Evolutionary conservation across 1,140 invertebrate genomes (phyloP), one percentile per base, ranked within the genome.

Genomic region (Magallana gigas): DNA sequence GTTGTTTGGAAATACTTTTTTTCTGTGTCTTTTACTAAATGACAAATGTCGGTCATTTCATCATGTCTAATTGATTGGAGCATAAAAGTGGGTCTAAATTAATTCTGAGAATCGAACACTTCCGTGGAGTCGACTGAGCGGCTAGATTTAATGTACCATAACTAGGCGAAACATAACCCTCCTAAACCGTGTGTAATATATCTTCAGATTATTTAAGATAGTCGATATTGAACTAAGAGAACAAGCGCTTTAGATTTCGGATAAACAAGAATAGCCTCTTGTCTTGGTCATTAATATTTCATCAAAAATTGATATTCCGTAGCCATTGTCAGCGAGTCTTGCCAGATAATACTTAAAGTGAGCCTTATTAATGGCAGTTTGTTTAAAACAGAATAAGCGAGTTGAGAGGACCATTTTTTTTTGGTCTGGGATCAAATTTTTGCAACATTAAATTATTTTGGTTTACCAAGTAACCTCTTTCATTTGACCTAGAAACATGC

Each of bases 261-360:
- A 48, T 76, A 76, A 76, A 76, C 68, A 76, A 76, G 29, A 23
- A 76, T 18, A 12, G 68, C 14, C 68, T 12, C 68, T 76, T 76
- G 68, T 76, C 68, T 76, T 76, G 12, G 36, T 76, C 68, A 76
- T 76, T 29, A 76, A 76, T 76, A 76, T 76, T 76, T 76, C 68
- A 76, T 76, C 36, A 76, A 76, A 76, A 76, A 76, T 76, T 76
- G 68, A 76, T 76, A 76, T 76, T 76, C 18, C 29, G 68, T 29
- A 76, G 11, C 18, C 18, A 36, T 12, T 76, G 68, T 29, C 68
- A 9, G 18, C 18, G 8, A 76, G 12, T 76, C 68, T 76, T 76
- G 36, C 68, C 68, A 29, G 68, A 76, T 76, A 76, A 76, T 76
- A 12, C 18, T 12, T 48, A 23, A 76, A 36, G 68, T 29, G 68